Conservation (phyloP, 2,113 vertebrate genomes). For the Promerops cafer region DNA sequence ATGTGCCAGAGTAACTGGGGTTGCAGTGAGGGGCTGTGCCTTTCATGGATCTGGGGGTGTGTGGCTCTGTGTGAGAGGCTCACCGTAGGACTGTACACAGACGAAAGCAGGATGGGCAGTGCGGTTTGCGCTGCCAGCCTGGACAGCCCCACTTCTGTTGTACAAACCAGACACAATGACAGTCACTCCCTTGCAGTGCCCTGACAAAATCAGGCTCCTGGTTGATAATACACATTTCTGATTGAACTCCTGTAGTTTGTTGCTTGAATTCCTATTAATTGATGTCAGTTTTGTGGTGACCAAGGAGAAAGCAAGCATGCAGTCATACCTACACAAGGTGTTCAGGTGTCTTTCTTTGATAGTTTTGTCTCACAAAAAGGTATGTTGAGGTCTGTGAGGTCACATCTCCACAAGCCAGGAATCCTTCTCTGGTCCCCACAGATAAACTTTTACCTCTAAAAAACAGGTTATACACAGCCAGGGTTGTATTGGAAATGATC, state of each 20-base stretch:
- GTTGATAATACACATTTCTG: not conserved
- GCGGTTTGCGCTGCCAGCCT: not conserved
- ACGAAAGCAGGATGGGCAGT: not conserved
- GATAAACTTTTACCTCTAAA: slow-evolving; percentile 40
- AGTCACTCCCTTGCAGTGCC: not conserved
- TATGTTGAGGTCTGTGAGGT: not conserved
- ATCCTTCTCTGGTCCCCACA: not conserved
- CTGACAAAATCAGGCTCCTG: not conserved
- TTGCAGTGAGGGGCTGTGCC: not conserved
- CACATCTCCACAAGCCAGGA: not conserved
- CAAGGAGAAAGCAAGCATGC: not conserved
- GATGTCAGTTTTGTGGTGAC: not conserved
- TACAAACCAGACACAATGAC: not conserved
- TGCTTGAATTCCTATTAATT: not conserved
- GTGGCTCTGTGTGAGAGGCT: not conserved
- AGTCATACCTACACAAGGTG: not conserved
- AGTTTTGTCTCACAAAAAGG: not conserved
- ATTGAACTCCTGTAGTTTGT: not conserved
- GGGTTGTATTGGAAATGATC: slow-evolving; percentile 13
- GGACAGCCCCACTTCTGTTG: not conserved
- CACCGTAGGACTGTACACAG: not conserved
- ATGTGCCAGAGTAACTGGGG: not conserved
- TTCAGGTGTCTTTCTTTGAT: not conserved
- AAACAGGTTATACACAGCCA: not conserved
- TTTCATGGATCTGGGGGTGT: not conserved